Evolutionary conservation across 1,140 invertebrate genomes (phyloP).

Genomic region (Bacillus rossius): DNA sequence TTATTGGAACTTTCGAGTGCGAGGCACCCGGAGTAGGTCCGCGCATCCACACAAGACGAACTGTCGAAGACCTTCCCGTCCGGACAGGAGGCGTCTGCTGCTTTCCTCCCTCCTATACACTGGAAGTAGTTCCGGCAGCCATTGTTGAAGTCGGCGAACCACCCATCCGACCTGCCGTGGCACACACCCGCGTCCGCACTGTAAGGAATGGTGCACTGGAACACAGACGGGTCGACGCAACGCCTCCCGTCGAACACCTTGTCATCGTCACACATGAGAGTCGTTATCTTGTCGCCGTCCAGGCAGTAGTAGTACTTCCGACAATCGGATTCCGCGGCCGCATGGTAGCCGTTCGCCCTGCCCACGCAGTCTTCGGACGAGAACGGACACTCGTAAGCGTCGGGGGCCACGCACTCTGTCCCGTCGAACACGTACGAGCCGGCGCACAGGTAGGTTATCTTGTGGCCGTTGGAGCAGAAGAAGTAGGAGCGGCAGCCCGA

Average conservation of each 20-base stretch:
- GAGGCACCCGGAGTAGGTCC: background rate
- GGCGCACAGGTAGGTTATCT: conserved; percentile 49
- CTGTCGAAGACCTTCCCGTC: conserved; percentile 37
- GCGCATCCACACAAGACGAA: conserved; percentile 28
- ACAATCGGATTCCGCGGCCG: conserved; percentile 46
- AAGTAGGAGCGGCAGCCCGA: conserved; percentile 53
- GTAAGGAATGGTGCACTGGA: conserved; percentile 20
- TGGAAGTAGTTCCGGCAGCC: conserved; percentile 50
- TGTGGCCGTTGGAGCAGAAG: conserved; percentile 47
- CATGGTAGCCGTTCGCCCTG: conserved; percentile 49
- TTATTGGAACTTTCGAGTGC: background rate
- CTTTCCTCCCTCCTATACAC: conserved; percentile 44
- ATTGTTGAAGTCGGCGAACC: conserved; percentile 45
- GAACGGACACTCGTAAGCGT: conserved; percentile 40
- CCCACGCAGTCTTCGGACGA: conserved; percentile 44
- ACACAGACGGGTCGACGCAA: conserved; percentile 39
- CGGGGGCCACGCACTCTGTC: conserved; percentile 43
- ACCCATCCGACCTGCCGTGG: conserved; percentile 44
- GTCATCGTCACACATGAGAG: conserved; percentile 46
- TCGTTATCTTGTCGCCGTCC: conserved; percentile 46
- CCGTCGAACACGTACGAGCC: conserved; percentile 47
- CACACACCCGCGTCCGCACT: conserved; percentile 16
- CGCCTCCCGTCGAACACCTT: conserved; percentile 50
- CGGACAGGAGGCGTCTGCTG: conserved; percentile 27
- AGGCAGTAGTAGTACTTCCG: conserved; percentile 52